Conservation (phyloP, 2,888 invertebrate genomes). For the Amiota mariae region DNA sequence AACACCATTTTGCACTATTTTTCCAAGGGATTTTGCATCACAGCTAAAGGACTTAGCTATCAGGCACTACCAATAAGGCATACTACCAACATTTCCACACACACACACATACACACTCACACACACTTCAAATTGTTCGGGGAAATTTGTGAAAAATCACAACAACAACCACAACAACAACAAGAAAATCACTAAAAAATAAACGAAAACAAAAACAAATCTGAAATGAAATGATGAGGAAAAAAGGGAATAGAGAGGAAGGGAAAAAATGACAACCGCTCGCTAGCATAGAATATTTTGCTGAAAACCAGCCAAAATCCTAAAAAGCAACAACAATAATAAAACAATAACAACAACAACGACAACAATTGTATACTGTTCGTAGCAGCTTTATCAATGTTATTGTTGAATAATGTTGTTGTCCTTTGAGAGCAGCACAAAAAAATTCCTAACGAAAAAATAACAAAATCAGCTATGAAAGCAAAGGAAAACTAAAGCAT, state of each 20-base stretch:
- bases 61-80: not conserved
- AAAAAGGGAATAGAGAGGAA: not conserved
- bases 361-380: not conserved
- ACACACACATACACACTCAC: not conserved
- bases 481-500: not conserved
- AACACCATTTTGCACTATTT: slow-evolving; percentile 21
- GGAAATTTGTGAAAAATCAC: not conserved
- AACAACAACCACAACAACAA: not conserved
- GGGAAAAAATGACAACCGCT: too few relatives aligned
- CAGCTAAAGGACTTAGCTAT: slow-evolving; percentile 9
- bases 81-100: not conserved
- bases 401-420: slow-evolving; percentile 25
- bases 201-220: not conserved
- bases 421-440: slow-evolving; percentile 16
- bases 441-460: slow-evolving; percentile 8
- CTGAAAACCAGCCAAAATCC: too few relatives aligned
- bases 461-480: slow-evolving; percentile 11
- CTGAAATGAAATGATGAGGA: not conserved
- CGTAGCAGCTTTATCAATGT: not conserved
- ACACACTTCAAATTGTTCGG: not conserved
- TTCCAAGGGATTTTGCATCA: slow-evolving; percentile 10
- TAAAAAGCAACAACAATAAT: not conserved
- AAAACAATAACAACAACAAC: slow-evolving; percentile 17
- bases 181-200: not conserved
- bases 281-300: too few relatives aligned